Base-by-base conservation (phyloP, 2,113 vertebrate species). In the Sinocyclocheilus maitianheensis region DNA sequence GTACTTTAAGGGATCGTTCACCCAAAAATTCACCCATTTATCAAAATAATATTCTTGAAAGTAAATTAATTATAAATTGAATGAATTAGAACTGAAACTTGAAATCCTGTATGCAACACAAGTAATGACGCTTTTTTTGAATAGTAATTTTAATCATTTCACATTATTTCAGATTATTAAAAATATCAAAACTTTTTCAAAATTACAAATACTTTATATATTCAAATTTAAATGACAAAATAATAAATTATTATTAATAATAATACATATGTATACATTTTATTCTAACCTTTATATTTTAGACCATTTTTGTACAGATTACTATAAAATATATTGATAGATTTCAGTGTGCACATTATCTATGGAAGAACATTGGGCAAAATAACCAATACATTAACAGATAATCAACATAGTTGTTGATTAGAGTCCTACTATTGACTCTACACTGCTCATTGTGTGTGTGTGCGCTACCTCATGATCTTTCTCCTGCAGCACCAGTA, bases 401-500 rank as follows among this genome's bases (percentile, higher is more conserved):
- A 69, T 9, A 34, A 7, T 69, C 26, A 34, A 16, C 34, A 34
- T 9, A 69, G 26, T 14, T 26, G 26, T 79, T 3, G 46, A 18
- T 85, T 12, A 69, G 37, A 84, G 43, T 46, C 2, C 75, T 71
- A 84, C 10, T 81, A 46, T 14, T 9, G 11, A 24, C 14, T 69
- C 9, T 22, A 74, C 16, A 26, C 16, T 34, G 9, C 18, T 20
- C 18, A 20, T 6, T 58, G 1, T 58, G 55, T 60, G 43, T 10
- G 14, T 9, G 63, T 48, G 11, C 5, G 37, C 90, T 95, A 99
- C 98, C 97, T 99, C 98, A 75, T 99, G 95, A 71, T 99, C 98
- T 83, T 98, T 99, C 91, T 99, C 98, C 89, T 99, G 98, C 80
- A 99, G 95, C 84, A 99, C 93, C 89, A 99, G 96, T 77, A 99